phyloP scores from a whole-genome alignment of 2,797 vertebrate genomes.

The Streptopelia turtur region DNA sequence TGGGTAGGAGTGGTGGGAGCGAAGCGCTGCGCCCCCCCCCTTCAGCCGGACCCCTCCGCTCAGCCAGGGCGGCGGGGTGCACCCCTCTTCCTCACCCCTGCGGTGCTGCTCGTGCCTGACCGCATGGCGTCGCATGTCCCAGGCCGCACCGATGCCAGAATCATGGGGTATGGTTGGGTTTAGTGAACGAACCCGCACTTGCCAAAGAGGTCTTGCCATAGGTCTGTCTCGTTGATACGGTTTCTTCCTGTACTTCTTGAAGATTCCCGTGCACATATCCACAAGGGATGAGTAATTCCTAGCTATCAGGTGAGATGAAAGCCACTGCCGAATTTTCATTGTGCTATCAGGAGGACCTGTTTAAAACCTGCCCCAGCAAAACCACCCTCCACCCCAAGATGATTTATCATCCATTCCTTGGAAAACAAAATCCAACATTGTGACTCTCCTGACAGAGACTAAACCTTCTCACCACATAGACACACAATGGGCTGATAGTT shows the following conservation, averaged over 20 bases:
- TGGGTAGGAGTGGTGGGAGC: too few relatives aligned
- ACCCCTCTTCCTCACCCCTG: neutral
- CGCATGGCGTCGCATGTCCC: accelerated
- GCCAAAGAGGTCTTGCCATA: accelerated
- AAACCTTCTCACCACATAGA: neutral
- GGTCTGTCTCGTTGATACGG: accelerated
- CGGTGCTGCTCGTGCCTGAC: accelerated
- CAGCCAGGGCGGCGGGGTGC: too few relatives aligned
- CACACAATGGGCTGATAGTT: accelerated
- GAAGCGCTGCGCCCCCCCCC: too few relatives aligned
- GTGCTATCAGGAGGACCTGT: neutral
- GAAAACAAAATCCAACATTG: neutral
- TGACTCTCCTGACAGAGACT: too few relatives aligned
- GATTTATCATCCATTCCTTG: neutral
- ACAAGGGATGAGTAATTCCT: neutral
- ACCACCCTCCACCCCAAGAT: neutral
- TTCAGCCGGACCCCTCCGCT: too few relatives aligned
- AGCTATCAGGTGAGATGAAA: neutral
- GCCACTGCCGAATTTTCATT: accelerated
- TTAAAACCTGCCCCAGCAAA: neutral
- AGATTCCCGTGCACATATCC: accelerated
- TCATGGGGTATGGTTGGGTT: accelerated
- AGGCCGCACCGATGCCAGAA: accelerated
- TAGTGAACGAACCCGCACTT: accelerated
- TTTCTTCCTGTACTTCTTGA: too few relatives aligned